Conservation (phyloP, 2,113 vertebrate genomes). For the Eidolon helvum region DNA sequence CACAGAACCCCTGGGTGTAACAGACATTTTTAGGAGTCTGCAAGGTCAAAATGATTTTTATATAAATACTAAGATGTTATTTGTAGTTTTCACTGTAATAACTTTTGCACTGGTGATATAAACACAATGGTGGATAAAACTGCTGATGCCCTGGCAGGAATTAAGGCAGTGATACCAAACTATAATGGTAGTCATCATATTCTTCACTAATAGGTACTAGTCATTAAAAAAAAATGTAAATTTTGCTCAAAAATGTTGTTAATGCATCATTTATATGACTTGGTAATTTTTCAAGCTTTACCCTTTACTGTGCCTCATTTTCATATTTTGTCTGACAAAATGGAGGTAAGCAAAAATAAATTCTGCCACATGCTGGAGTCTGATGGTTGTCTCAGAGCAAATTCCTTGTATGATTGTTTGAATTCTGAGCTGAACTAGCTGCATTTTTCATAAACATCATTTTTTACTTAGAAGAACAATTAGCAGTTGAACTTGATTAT, state of each 20-base stretch:
- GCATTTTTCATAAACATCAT: not conserved
- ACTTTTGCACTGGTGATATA: not conserved
- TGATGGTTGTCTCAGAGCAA: not conserved
- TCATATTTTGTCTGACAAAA: not conserved
- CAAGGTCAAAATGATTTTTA: not conserved
- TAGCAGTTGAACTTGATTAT: not conserved
- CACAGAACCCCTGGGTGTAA: not conserved
- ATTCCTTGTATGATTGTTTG: not conserved
- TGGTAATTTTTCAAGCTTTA: not conserved
- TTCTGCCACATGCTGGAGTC: not conserved
- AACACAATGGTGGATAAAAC: not conserved
- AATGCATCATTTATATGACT: not conserved
- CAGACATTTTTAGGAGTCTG: not conserved
- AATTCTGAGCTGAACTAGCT: not conserved
- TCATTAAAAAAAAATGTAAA: not conserved
- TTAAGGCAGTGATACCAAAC: not conserved
- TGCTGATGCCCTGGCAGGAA: not conserved
- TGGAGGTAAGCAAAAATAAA: not conserved
- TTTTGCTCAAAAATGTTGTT: not conserved
- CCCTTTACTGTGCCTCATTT: not conserved
- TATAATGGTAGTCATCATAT: too few species aligned
- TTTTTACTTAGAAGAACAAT: conserved; percentile 22
- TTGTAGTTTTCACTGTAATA: not conserved
- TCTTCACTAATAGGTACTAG: not conserved
- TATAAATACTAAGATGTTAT: not conserved